phyloP scores from a whole-genome alignment of 2,797 vertebrate genomes.

The Molossus alvarezi region DNA sequence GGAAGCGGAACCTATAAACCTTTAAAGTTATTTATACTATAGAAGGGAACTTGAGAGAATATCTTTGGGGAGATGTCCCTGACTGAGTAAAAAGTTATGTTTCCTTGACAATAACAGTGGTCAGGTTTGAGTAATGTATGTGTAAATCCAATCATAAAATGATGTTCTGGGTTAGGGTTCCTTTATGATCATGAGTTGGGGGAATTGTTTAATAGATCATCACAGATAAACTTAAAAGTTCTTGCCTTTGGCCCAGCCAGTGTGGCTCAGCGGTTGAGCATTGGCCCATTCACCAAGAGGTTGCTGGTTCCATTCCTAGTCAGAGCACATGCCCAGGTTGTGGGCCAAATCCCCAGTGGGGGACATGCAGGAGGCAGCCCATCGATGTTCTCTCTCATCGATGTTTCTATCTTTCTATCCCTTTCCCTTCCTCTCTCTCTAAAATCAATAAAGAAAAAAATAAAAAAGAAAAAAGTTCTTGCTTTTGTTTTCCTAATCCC shows the following conservation, averaged over 20 bases:
- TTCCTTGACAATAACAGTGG: background rate
- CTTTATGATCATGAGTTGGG: slow-evolving; percentile 20
- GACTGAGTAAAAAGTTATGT: background rate
- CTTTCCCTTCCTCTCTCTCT: background rate
- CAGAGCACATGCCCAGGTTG: background rate
- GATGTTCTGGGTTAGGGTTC: background rate
- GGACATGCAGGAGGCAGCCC: background rate
- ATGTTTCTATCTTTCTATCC: background rate
- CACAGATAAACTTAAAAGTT: background rate
- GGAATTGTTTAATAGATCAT: background rate
- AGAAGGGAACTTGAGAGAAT: background rate
- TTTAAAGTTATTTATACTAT: background rate
- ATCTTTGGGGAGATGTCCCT: background rate
- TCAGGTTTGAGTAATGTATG: background rate
- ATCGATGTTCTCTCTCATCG: background rate
- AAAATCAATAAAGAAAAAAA: background rate
- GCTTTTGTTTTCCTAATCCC: background rate
- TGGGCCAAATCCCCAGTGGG: background rate
- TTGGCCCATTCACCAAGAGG: rapidly evolving
- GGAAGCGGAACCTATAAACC: background rate
- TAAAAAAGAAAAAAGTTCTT: background rate
- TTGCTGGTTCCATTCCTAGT: rapidly evolving
- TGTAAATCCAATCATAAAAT: background rate
- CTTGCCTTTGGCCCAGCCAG: background rate
- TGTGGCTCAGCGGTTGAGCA: background rate